These are phyloP conservation scores for Eupithecia centaureata DNA, from an alignment of 2,888 invertebrate species.

Conservation along the genomic window DNA sequence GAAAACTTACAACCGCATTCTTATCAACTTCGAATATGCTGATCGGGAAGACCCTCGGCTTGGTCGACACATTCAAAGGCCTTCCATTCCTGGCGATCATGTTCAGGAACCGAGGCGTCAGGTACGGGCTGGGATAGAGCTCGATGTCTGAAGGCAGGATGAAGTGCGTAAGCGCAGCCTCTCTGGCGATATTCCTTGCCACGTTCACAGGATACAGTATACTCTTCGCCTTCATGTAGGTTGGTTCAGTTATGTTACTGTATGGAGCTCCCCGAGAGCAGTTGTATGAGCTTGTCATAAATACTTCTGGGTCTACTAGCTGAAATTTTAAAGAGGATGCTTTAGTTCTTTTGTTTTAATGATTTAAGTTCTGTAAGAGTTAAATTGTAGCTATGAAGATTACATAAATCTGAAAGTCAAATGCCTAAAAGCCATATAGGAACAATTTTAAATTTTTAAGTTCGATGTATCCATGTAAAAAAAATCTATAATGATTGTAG, in stretches of 20 bases:
- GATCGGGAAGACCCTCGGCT: constrained; percentile 91
- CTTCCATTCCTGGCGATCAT: constrained; percentile 91
- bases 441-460: too few species aligned
- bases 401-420: too few species aligned
- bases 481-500: too few species aligned
- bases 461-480: too few species aligned
- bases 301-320: constrained; percentile 87
- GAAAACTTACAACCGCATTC: constrained; percentile 66
- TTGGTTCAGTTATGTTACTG: constrained; percentile 82
- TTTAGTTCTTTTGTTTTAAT: background rate
- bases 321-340: constrained; percentile 60
- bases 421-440: too few species aligned
- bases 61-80: constrained; percentile 83
- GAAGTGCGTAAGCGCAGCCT: constrained; percentile 91
- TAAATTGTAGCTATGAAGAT: too few species aligned
- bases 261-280: constrained; percentile 89
- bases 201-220: constrained; percentile 95
- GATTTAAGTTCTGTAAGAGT: too few species aligned
- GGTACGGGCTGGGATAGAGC: constrained; percentile 93
- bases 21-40: constrained; percentile 94
- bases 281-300: constrained; percentile 86
- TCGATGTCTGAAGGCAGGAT: constrained; percentile 95
- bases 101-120: constrained; percentile 91
- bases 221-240: constrained; percentile 92
- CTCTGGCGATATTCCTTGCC: constrained; percentile 94